Percentiles rank a stretch among this genome's conserved stretches.
Evolutionary conservation across 92 coral and sea anemone species (phyloP).

Genomic region (Scolanthus callimorphus): DNA sequence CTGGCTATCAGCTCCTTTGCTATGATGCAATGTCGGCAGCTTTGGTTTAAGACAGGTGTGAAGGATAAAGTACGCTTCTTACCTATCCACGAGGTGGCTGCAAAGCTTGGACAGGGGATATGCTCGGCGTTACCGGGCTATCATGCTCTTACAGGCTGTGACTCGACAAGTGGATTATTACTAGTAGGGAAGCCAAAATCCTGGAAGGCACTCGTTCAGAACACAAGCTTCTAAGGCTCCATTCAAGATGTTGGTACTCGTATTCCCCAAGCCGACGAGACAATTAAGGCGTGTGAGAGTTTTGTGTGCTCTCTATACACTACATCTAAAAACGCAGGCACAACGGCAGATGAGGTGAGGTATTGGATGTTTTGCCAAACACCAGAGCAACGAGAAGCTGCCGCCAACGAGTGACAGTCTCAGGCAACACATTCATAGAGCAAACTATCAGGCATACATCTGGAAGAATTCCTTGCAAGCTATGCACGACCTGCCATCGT

Average conservation of each 20-base stretch:
- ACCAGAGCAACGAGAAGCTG: not conserved
- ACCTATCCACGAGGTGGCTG: slow-evolving; percentile 19
- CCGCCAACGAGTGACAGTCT: not conserved
- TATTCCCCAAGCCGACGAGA: slow-evolving; percentile 14
- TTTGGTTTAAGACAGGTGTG: slow-evolving; percentile 47
- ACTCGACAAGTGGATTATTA: slow-evolving; percentile 19
- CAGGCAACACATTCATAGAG: not conserved
- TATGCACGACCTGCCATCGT: no score
- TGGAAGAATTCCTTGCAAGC: not conserved
- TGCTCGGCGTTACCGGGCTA: slow-evolving; percentile 17
- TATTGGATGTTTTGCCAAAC: not conserved
- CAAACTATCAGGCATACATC: not conserved
- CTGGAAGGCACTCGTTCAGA: slow-evolving; percentile 21
- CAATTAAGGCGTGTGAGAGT: slow-evolving; percentile 23
- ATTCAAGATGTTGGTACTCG: slow-evolving; percentile 16
- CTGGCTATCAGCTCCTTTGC: slow-evolving; percentile 9
- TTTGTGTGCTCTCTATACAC: slow-evolving; percentile 34
- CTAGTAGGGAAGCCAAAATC: slow-evolving; percentile 15
- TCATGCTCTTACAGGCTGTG: slow-evolving; percentile 43
- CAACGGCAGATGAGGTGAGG: slow-evolving; percentile 21
- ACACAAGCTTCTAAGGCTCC: not conserved
- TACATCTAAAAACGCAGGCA: slow-evolving; percentile 18
- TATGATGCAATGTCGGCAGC: slow-evolving; percentile 23
- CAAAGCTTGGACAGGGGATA: slow-evolving; percentile 22
- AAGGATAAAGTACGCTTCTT: slow-evolving; percentile 36